phyloP scores from a whole-genome alignment of 2,888 invertebrate genomes.

The Tetragnatha montana region DNA sequence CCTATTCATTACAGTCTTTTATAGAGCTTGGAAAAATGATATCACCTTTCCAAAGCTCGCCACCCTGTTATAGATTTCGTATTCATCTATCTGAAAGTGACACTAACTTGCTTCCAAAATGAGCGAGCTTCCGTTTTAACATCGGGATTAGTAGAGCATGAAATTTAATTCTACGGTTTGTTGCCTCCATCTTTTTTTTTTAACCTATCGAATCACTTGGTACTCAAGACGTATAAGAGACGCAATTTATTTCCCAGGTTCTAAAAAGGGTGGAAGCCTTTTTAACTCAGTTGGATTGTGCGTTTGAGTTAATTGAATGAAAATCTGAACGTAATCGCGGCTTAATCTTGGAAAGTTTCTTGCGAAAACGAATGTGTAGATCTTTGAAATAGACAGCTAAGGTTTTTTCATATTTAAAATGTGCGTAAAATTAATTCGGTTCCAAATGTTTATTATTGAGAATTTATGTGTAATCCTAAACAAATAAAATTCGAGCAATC shows the following conservation, averaged over 20 bases:
- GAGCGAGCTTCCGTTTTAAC: constrained; percentile 25
- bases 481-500: too few species aligned
- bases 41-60: constrained; percentile 18
- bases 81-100: constrained; percentile 55
- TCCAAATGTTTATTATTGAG: too few species aligned
- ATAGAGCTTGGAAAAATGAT: constrained; percentile 15
- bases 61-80: constrained; percentile 50
- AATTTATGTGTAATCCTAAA: too few species aligned
- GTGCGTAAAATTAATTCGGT: too few species aligned
- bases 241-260: constrained; percentile 42
- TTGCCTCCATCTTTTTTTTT: constrained; percentile 43
- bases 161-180: constrained; percentile 63
- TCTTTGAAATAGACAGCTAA: too few species aligned
- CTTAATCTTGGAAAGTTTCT: background rate
- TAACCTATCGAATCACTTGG: constrained; percentile 35
- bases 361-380: too few species aligned
- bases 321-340: constrained; percentile 39
- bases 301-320: constrained; percentile 43
- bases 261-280: constrained; percentile 14
- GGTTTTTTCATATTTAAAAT: too few species aligned
- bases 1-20: constrained; percentile 37
- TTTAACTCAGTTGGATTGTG: constrained; percentile 15
- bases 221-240: constrained; percentile 17
- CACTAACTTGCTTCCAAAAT: constrained; percentile 27
- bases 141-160: constrained; percentile 50